Conservation (phyloP, 1,140 invertebrate genomes). For the Papilio xuthus region DNA sequence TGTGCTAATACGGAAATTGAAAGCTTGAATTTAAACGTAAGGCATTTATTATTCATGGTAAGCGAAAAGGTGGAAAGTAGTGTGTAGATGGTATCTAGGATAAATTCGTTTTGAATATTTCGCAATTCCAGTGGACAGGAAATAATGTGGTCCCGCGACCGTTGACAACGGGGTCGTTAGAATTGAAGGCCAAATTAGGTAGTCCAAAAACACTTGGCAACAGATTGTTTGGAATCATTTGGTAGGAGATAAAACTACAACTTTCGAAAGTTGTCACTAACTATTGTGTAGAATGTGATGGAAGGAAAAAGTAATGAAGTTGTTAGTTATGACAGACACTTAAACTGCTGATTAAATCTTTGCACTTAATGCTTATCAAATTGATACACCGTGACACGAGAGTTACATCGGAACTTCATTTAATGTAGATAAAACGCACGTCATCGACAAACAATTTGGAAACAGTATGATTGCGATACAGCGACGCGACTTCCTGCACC, state of each 20-base stretch:
- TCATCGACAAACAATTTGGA: conserved; percentile 35
- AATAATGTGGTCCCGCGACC: background rate
- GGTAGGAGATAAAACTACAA: background rate
- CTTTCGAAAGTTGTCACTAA: background rate
- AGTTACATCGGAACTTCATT: conserved; percentile 17
- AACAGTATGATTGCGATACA: conserved; percentile 22
- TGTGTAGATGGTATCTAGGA: conserved; percentile 1
- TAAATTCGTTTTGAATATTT: conserved; percentile 2
- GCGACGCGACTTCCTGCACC: conserved; percentile 27
- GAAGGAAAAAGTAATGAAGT: background rate
- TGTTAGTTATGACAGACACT: background rate
- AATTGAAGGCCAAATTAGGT: background rate
- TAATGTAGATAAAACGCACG: conserved; percentile 29
- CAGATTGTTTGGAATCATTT: background rate
- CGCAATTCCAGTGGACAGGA: background rate
- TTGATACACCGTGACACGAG: conserved; percentile 14
- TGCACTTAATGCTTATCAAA: background rate
- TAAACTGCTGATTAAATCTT: background rate
- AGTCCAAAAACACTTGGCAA: background rate
- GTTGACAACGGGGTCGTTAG: background rate
- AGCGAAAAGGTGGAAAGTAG: conserved; percentile 31
- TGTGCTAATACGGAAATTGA: conserved; percentile 34
- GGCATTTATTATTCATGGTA: conserved; percentile 30
- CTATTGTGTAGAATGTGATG: background rate
- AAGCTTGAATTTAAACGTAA: conserved; percentile 23